Conservation (phyloP, 2,113 vertebrate genomes). For the Megaptera novaeangliae region DNA sequence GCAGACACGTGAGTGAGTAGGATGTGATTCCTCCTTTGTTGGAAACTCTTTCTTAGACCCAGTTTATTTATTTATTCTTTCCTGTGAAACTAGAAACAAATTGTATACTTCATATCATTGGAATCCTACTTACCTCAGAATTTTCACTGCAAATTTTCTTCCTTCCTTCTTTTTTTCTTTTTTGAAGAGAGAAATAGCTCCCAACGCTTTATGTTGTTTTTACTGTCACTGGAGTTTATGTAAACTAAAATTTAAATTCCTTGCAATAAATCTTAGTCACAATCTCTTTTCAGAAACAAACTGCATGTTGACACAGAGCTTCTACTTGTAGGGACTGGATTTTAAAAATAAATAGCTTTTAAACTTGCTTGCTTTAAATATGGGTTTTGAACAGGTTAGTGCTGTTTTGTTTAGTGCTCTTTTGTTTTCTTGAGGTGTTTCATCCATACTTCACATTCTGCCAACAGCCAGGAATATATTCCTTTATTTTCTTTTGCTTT, state of each 20-base stretch:
- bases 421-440: background rate
- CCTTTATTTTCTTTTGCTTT: background rate
- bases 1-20: background rate
- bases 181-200: background rate
- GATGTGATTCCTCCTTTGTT: background rate
- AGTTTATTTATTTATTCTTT: background rate
- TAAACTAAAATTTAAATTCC: background rate
- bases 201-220: background rate
- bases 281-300: background rate
- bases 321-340: background rate
- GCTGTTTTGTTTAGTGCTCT: background rate
- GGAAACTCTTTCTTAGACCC: background rate
- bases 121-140: background rate
- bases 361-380: background rate
- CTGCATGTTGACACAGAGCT: background rate
- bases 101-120: background rate
- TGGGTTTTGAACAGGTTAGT: background rate
- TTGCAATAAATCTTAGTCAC: background rate
- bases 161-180: background rate
- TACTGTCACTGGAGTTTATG: background rate
- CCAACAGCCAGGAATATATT: background rate
- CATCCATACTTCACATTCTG: background rate
- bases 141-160: background rate
- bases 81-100: background rate
- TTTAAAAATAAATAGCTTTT: slow-evolving; percentile 27